Evolutionary conservation across 2,113 vertebrate species (phyloP).

Genomic region (Antechinus flavipes): DNA sequence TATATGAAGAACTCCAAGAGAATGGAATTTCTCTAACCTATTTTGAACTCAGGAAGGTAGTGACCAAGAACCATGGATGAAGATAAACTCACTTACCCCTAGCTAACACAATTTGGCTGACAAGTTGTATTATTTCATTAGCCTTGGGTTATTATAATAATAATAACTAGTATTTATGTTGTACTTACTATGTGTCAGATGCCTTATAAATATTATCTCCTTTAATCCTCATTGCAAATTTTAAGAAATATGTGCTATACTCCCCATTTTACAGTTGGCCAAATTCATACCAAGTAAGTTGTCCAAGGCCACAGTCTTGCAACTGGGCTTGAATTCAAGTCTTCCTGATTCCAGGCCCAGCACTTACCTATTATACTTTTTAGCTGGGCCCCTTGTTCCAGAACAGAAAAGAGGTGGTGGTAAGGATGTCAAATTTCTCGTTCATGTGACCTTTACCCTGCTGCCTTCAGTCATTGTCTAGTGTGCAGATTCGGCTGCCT

Average conservation of each 20-base stretch:
- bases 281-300: background rate
- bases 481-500: background rate
- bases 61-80: background rate
- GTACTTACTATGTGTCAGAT: background rate
- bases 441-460: background rate
- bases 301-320: background rate
- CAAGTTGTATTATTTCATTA: background rate
- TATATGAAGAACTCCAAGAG: background rate
- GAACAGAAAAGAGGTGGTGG: background rate
- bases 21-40: background rate
- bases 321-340: background rate
- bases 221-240: background rate
- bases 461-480: background rate
- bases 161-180: background rate
- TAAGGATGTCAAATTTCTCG: accelerated
- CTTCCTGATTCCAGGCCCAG: background rate
- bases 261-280: background rate
- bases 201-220: background rate
- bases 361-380: background rate
- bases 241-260: background rate
- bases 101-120: background rate
- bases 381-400: background rate
- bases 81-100: background rate
- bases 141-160: background rate
- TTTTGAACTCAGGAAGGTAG: background rate